phyloP scores from a whole-genome alignment of 2,113 vertebrate species.

The Cyprinodon tularosa region DNA sequence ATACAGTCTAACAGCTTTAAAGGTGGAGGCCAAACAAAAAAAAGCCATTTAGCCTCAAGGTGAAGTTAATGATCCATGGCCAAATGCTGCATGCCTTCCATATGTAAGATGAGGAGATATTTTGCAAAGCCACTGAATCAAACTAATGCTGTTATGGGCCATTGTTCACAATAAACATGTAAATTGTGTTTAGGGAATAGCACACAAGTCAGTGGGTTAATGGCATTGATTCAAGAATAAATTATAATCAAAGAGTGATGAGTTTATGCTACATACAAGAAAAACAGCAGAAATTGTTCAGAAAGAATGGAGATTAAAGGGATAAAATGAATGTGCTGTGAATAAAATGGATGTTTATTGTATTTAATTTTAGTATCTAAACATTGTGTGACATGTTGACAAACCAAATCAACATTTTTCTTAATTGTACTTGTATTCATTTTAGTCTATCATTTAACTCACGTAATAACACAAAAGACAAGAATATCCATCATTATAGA shows the following conservation, averaged over 20 bases:
- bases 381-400: not conserved
- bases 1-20: constrained; percentile 59
- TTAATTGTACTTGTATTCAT: not conserved
- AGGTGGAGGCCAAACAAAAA: constrained; percentile 82
- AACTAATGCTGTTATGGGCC: constrained; percentile 88
- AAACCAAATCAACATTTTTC: not conserved
- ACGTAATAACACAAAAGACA: not conserved
- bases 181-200: constrained; percentile 83
- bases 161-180: constrained; percentile 92
- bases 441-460: not conserved
- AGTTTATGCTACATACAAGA: not conserved
- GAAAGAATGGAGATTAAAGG: not conserved
- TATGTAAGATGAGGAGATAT: constrained; percentile 85
- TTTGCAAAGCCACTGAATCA: constrained; percentile 88
- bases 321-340: not conserved
- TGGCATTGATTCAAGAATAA: constrained; percentile 53
- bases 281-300: not conserved
- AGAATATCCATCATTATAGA: not conserved
- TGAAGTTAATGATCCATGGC: constrained; percentile 89
- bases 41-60: constrained; percentile 84
- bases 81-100: constrained; percentile 85
- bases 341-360: not conserved
- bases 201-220: constrained; percentile 68
- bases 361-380: not conserved
- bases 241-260: constrained; percentile 49